phyloP scores from a whole-genome alignment of 2,113 vertebrate genomes.

The Eudyptes chrysolophus region DNA sequence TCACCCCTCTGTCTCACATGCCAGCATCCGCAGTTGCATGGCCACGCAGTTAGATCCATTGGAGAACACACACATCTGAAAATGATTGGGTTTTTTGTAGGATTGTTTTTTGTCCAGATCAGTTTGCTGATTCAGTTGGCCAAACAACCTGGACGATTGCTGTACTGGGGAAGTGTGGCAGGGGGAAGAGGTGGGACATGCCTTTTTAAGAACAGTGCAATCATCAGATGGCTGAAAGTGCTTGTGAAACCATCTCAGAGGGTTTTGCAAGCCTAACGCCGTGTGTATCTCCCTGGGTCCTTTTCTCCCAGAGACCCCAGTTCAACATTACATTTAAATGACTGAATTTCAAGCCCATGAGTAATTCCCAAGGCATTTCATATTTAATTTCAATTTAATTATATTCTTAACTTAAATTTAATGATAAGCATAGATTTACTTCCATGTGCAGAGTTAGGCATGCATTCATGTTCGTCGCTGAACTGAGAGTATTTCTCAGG shows the following conservation, averaged over 20 bases:
- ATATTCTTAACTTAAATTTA: conserved; percentile 7
- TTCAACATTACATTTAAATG: background rate
- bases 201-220: background rate
- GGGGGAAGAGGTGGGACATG: background rate
- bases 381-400: conserved; percentile 37
- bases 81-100: background rate
- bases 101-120: background rate
- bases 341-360: background rate
- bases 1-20: fast-evolving
- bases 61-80: background rate
- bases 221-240: background rate
- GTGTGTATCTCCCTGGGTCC: background rate
- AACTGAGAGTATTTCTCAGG: background rate
- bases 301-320: background rate
- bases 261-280: background rate
- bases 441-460: background rate
- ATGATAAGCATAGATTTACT: conserved; percentile 11
- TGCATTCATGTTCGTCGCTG: background rate
- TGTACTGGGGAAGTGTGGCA: background rate
- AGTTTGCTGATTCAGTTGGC: background rate
- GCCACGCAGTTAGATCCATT: fast-evolving
- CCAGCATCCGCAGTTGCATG: fast-evolving
- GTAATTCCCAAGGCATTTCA: background rate
- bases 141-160: background rate
- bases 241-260: background rate